Evolutionary conservation across 2,888 invertebrate species (phyloP).

Genomic region (Eristalis intricaria): DNA sequence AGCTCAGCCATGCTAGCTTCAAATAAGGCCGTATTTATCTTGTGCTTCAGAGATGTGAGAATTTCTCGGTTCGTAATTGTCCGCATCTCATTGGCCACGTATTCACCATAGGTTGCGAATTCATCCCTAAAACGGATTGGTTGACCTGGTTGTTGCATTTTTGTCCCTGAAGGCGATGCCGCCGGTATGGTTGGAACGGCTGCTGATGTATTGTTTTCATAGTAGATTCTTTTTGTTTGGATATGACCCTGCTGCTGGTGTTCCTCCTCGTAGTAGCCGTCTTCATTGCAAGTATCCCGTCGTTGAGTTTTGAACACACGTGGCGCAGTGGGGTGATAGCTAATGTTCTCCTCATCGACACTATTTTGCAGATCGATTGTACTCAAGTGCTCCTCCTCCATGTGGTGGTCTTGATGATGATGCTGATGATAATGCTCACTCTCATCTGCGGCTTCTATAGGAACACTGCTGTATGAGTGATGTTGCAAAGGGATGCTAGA

Average conservation of each 20-base stretch:
- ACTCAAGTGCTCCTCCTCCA: constrained; percentile 74
- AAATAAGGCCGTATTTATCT: constrained; percentile 84
- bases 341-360: constrained; percentile 78
- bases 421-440: constrained; percentile 5
- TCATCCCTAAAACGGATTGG: constrained; percentile 81
- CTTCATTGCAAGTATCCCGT: constrained; percentile 76
- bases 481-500: constrained; percentile 75
- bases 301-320: constrained; percentile 79
- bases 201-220: constrained; percentile 73
- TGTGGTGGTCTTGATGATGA: constrained; percentile 57
- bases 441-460: constrained; percentile 29
- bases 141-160: constrained; percentile 67
- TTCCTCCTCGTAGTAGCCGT: constrained; percentile 77
- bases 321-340: constrained; percentile 65
- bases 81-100: constrained; percentile 84
- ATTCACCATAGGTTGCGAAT: constrained; percentile 84
- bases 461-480: constrained; percentile 63
- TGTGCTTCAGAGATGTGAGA: constrained; percentile 83
- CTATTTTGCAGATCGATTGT: constrained; percentile 77
- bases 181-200: constrained; percentile 50
- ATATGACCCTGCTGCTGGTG: constrained; percentile 71
- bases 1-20: constrained; percentile 85
- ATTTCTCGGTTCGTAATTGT: constrained; percentile 83
- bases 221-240: constrained; percentile 76
- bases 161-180: constrained; percentile 61